Conservation (phyloP, 2,797 vertebrate genomes). For the Rousettus madagascariensis region DNA sequence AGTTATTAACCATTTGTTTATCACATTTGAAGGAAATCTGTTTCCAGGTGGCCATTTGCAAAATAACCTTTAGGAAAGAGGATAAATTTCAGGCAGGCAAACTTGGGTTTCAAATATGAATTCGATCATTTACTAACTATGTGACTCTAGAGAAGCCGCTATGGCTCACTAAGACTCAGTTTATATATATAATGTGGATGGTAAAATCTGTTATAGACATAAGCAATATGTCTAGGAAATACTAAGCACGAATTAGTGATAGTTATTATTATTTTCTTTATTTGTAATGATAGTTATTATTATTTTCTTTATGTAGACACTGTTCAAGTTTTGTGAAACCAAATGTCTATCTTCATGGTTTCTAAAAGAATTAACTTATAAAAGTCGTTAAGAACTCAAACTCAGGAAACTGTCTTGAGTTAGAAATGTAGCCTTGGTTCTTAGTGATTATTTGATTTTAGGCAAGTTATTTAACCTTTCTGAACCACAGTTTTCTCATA, state of each 20-base stretch:
- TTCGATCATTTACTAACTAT: background rate
- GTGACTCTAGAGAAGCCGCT: background rate
- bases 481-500: background rate
- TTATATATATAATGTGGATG: background rate
- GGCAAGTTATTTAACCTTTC: background rate
- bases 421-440: background rate
- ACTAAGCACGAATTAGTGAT: background rate
- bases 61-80: background rate
- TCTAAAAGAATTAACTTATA: background rate
- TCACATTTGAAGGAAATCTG: slow-evolving; percentile 12
- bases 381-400: background rate
- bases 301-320: background rate
- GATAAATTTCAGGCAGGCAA: background rate
- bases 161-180: background rate
- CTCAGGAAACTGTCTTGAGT: background rate
- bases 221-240: background rate
- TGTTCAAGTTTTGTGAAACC: background rate
- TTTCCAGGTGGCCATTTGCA: background rate
- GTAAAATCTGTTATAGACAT: background rate
- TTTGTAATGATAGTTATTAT: background rate
- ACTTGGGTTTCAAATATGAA: background rate
- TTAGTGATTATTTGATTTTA: background rate
- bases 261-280: background rate
- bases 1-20: background rate
- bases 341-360: background rate